Evolutionary conservation across 30 jellyfish, hydroid and myxozoan species (phyloP).

Genomic region (Mastigias papua): DNA sequence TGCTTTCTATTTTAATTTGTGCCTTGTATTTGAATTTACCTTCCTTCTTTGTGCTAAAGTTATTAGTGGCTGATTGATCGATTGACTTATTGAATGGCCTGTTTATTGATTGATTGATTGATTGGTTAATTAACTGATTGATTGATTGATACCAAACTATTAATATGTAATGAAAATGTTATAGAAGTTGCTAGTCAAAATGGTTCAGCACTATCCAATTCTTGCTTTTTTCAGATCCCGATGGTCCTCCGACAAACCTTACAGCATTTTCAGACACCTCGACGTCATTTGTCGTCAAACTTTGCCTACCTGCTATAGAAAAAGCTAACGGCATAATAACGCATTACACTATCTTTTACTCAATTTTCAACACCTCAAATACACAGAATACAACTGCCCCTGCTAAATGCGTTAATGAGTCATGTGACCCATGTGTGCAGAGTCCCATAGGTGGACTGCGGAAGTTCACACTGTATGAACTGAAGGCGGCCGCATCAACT

Average conservation of each 20-base stretch:
- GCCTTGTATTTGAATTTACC: no score
- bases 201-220: no score
- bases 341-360: conserved; percentile 18
- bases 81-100: no score
- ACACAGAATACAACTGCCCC: not conserved
- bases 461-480: not conserved
- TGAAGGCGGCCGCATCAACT: conserved; percentile 21
- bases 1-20: no score
- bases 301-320: not conserved
- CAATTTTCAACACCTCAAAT: not conserved
- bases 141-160: no score
- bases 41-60: no score
- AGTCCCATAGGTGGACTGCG: not conserved
- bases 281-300: not conserved
- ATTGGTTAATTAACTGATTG: no score
- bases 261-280: not conserved
- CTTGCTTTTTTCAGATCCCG: conserved; percentile 6
- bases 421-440: not conserved
- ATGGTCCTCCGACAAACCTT: conserved; percentile 16
- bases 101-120: no score
- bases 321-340: conserved; percentile 13
- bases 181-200: no score
- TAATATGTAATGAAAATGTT: no score
- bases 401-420: not conserved
- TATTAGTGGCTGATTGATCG: no score